A percentile compares a stretch with the other conserved stretches of the same genome.
These are phyloP conservation scores for Temnothorax nylanderi DNA, from an alignment of 1,140 invertebrate genomes.

Conservation along the genomic window DNA sequence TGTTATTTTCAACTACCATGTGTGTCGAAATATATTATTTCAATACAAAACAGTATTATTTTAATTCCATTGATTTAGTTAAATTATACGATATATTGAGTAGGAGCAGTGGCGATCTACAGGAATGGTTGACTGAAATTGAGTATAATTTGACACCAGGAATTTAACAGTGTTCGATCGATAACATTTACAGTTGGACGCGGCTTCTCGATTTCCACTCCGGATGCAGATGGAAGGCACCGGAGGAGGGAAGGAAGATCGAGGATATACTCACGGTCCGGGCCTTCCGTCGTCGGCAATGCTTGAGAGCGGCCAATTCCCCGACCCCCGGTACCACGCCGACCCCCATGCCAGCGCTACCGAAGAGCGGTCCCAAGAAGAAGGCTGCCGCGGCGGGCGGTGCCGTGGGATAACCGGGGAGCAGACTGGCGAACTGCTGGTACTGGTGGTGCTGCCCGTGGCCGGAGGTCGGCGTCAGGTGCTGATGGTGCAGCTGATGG, in stretches of 20 bases:
- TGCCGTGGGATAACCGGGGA: constrained; percentile 85
- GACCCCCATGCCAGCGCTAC: constrained; percentile 82
- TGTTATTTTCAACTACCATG: too few species aligned
- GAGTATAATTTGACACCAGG: too few species aligned
- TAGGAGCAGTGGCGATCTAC: too few species aligned
- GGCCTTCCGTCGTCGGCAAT: constrained; percentile 96
- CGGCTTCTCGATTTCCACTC: too few species aligned
- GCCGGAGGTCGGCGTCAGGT: constrained; percentile 72
- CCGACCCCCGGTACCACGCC: constrained; percentile 81
- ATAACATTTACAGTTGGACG: too few species aligned
- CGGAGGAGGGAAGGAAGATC: not conserved
- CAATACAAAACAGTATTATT: too few species aligned
- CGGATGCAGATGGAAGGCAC: too few species aligned
- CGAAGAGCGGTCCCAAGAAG: constrained; percentile 82
- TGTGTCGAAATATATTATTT: too few species aligned
- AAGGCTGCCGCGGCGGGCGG: constrained; percentile 85
- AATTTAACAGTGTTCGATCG: too few species aligned
- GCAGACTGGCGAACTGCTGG: constrained; percentile 83
- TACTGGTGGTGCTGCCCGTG: constrained; percentile 84
- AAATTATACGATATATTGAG: too few species aligned
- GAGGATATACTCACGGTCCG: constrained; percentile 89
- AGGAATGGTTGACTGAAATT: too few species aligned
- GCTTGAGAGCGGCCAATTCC: constrained; percentile 90
- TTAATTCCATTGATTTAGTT: too few species aligned
- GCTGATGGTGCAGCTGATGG: constrained; percentile 79